Conservation (phyloP, 2,888 invertebrate genomes). For the Folsomia candida region DNA sequence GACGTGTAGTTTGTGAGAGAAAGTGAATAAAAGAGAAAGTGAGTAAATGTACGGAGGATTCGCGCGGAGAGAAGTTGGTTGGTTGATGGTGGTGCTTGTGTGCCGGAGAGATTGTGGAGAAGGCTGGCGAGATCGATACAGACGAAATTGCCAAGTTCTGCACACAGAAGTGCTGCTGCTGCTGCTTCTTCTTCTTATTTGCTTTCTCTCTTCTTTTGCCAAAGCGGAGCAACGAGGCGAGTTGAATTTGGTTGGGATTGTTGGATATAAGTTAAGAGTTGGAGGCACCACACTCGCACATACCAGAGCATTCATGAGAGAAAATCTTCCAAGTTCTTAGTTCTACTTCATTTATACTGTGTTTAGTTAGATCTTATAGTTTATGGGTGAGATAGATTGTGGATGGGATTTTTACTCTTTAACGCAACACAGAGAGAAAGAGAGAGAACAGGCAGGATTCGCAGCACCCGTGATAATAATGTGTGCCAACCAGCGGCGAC, state of each 20-base stretch:
- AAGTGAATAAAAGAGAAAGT: conserved; percentile 17
- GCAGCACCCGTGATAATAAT: neutral
- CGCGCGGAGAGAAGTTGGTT: neutral
- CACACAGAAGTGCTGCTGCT: conserved; percentile 25
- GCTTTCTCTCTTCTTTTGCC: conserved; percentile 1
- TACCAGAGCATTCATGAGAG: neutral
- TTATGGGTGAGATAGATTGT: conserved; percentile 6
- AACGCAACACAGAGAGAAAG: neutral
- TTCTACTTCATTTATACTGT: conserved; percentile 1
- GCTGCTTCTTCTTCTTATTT: neutral
- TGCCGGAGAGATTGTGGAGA: neutral
- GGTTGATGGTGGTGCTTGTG: conserved; percentile 12
- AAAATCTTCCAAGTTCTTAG: neutral
- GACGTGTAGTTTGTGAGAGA: conserved; percentile 1
- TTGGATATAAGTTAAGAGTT: conserved; percentile 1
- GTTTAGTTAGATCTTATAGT: conserved; percentile 1
- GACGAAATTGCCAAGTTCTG: conserved; percentile 51
- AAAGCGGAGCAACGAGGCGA: neutral
- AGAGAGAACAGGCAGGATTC: neutral
- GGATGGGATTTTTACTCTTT: conserved; percentile 1
- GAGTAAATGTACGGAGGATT: neutral
- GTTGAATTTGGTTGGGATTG: conserved; percentile 3
- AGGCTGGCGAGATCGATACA: conserved; percentile 47
- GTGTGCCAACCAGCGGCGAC: neutral
- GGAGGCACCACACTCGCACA: neutral